phyloP scores from a whole-genome alignment of 2,888 invertebrate species.

The Campoplex nolae region DNA sequence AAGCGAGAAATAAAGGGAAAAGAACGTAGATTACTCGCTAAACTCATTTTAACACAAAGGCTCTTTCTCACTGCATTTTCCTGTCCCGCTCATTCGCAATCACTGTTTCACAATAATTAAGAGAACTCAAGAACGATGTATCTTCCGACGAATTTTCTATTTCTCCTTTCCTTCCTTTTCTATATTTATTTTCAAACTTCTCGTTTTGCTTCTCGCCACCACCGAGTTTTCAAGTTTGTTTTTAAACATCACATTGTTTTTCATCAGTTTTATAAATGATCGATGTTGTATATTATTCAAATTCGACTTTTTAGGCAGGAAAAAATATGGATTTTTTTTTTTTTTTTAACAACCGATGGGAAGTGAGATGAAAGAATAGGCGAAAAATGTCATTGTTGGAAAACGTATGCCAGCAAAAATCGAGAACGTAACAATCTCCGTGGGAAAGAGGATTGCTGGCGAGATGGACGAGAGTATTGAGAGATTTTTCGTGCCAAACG shows the following conservation, averaged over 20 bases:
- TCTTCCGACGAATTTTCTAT: background rate
- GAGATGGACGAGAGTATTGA: background rate
- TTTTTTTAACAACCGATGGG: background rate
- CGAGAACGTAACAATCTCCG: too few relatives aligned
- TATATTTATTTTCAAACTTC: background rate
- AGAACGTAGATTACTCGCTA: slow-evolving; percentile 57
- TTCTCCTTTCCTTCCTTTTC: slow-evolving; percentile 1
- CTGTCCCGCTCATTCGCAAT: slow-evolving; percentile 39
- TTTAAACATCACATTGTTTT: too few relatives aligned
- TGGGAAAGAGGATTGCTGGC: background rate
- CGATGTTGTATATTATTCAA: too few relatives aligned
- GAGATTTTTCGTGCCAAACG: slow-evolving; percentile 24
- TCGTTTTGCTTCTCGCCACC: background rate
- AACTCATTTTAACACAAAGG: slow-evolving; percentile 63
- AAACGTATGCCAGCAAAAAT: background rate
- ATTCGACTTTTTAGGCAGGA: too few relatives aligned
- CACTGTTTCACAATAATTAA: slow-evolving; percentile 62
- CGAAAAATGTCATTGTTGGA: slow-evolving; percentile 3
- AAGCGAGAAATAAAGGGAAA: too few relatives aligned
- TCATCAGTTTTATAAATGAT: too few relatives aligned
- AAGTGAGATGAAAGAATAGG: background rate
- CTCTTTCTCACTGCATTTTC: slow-evolving; percentile 37
- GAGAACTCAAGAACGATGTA: slow-evolving; percentile 38
- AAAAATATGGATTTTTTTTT: too few relatives aligned
- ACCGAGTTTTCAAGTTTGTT: background rate